phyloP scores from a whole-genome alignment of 1,140 invertebrate genomes.

The Habropoda laboriosa region DNA sequence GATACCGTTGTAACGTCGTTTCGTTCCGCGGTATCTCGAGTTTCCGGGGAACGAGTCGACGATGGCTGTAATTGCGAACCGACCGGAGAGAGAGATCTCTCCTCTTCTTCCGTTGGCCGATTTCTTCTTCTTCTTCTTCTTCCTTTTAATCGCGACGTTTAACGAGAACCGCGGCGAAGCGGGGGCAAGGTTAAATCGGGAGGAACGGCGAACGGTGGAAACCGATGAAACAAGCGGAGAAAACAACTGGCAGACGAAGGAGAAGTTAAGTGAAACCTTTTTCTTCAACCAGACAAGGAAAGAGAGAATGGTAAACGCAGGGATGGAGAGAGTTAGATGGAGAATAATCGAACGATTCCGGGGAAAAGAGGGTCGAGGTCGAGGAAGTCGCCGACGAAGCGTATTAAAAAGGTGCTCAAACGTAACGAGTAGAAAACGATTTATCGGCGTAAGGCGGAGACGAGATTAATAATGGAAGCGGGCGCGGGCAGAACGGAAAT shows the following conservation, averaged over 20 bases:
- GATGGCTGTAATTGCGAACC: conserved; percentile 14
- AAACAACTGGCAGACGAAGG: not conserved
- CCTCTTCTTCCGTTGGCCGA: too few relatives aligned
- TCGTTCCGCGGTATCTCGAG: not conserved
- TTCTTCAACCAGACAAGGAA: too few relatives aligned
- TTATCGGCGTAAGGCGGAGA: not conserved
- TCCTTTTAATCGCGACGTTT: conserved; percentile 15
- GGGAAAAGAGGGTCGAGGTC: not conserved
- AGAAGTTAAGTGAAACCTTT: too few relatives aligned
- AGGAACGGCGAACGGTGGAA: not conserved
- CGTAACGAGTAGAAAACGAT: not conserved
- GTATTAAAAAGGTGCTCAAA: conserved; percentile 5
- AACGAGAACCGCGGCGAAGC: conserved; percentile 22
- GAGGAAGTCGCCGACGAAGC: not conserved
- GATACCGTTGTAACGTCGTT: not conserved
- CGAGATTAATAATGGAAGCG: conserved; percentile 10
- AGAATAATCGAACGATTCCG: not conserved
- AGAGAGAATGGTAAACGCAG: not conserved
- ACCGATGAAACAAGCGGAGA: too few relatives aligned
- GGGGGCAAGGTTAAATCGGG: not conserved
- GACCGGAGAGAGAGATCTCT: not conserved
- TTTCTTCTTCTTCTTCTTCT: not conserved
- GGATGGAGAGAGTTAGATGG: not conserved
- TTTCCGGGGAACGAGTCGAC: not conserved
- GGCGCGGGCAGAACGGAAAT: conserved; percentile 1